Evolutionary conservation across 37 sponge, comb jelly and placozoan genomes (phyloP).

Genomic region (Dysidea cf. avara): DNA sequence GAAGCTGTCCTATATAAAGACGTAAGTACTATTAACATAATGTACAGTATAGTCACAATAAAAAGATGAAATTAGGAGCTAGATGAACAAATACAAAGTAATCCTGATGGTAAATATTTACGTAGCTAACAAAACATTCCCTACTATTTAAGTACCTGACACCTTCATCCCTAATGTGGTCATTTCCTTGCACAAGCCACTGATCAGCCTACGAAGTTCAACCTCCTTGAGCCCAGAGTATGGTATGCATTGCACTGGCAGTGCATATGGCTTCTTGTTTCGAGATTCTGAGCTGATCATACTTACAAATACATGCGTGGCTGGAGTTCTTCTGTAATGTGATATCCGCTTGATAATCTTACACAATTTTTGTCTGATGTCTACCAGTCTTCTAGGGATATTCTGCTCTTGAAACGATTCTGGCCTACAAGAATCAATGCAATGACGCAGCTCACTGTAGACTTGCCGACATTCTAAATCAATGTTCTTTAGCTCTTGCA

Average conservation of each 20-base stretch:
- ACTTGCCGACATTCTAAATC: slow-evolving; percentile 2
- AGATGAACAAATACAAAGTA: too few relatives aligned
- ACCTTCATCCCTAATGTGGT: slow-evolving; percentile 4
- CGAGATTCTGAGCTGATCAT: slow-evolving; percentile 39
- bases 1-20: neutral
- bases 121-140: too few relatives aligned
- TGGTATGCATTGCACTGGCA: too few relatives aligned
- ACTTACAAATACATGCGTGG: slow-evolving; percentile 42
- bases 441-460: neutral
- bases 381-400: slow-evolving; percentile 7
- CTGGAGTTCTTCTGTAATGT: slow-evolving; percentile 10
- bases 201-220: slow-evolving; percentile 6
- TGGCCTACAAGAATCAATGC: too few relatives aligned
- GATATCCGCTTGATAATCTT: slow-evolving; percentile 1
- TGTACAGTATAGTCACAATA: too few relatives aligned
- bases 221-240: slow-evolving; percentile 19
- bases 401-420: too few relatives aligned
- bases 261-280: slow-evolving; percentile 43
- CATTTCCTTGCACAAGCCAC: slow-evolving; percentile 10
- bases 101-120: too few relatives aligned
- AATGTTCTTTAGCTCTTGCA: slow-evolving; percentile 8
- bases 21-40: too few relatives aligned
- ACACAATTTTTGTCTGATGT: neutral
- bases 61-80: too few relatives aligned
- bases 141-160: neutral